A percentile compares a stretch with the other conserved stretches of the same genome.
phyloP scores from a whole-genome alignment of 2,888 invertebrate species.

The Papilio elwesi region DNA sequence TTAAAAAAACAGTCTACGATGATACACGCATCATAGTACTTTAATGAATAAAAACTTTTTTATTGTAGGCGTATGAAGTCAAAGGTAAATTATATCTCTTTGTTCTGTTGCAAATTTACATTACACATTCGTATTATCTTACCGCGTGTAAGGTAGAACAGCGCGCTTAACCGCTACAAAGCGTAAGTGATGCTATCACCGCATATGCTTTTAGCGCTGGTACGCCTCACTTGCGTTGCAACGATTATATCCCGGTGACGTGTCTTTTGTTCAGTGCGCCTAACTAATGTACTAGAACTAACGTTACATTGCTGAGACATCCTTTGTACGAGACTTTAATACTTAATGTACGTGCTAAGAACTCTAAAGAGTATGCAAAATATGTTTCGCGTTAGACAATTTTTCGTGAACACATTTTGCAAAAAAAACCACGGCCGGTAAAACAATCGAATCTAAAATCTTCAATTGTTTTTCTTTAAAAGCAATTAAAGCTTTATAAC shows the following conservation, averaged over 20 bases:
- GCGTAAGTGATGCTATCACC: constrained; percentile 19
- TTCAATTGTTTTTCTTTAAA: too few species aligned
- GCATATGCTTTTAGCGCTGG: constrained; percentile 32
- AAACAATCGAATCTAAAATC: not conserved
- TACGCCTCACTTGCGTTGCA: constrained; percentile 18
- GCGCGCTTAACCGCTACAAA: constrained; percentile 14
- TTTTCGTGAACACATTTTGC: too few species aligned
- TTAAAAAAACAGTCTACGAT: too few species aligned
- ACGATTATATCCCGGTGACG: constrained; percentile 6
- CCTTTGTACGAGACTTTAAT: not conserved
- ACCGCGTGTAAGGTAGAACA: not conserved
- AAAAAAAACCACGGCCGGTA: not conserved
- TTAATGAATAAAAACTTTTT: not conserved
- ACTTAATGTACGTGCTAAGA: constrained; percentile 1
- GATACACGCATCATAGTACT: not conserved
- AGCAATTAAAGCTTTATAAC: not conserved
- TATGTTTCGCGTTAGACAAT: too few species aligned
- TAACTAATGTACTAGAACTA: constrained; percentile 31
- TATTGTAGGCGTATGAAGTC: too few species aligned
- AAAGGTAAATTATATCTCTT: not conserved
- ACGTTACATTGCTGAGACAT: not conserved
- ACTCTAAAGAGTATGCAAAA: not conserved
- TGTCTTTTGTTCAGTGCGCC: constrained; percentile 9
- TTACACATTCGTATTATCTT: constrained; percentile 23
- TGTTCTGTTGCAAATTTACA: constrained; percentile 1